Base-by-base conservation (phyloP, 2,888 invertebrate genomes). In the Caenorhabditis sp. region DNA sequence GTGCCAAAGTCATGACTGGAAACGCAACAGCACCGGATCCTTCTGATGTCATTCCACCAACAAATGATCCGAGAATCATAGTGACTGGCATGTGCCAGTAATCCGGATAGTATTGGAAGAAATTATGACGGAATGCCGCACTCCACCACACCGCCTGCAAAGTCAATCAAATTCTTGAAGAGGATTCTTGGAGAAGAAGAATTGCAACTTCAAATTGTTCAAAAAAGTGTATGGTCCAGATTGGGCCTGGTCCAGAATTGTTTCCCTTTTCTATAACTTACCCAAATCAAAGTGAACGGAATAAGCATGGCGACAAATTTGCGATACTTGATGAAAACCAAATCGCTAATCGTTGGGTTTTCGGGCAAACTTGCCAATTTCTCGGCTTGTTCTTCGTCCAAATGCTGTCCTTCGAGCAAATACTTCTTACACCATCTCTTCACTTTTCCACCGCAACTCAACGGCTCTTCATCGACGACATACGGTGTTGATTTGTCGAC, bases 61-160 rank as follows among this genome's bases (percentile, higher is more conserved):
- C 82, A 23, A 83, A 81, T 23, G 88, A 86, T 0, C 88, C 88
- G 19, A 85, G 67, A 17, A 88, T 74, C 87, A 88, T 87, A 8
- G 88, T 88, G 26, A 88, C 62, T 12, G 84, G 83, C 83, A 88
- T 87, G 63, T 81, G 79, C 82, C 83, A 88, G 59, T 84, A 83
- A 21, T 84, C 82, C 19, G 73, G 69, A 67, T 84, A 88, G 51
- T 81, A 78, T 58, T 73, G 64, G 80, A 86, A 85, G 54, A 81
- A 80, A 69, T 84, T 69, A 73, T 80, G 77, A 31, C 81, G 78
- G 57, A 87, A 76, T 19, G 86, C 83, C 31, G 79, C 69, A 10
- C 79, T 68, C 86, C 86, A 88, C 86, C 86, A 88, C 62, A 83
- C 69, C 21, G 75, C 69, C 77, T 82, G 65, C 61, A 81, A 67